These are phyloP conservation scores for Galaxea fascicularis DNA, from an alignment of 92 coral and sea anemone species.

Conservation along the genomic window DNA sequence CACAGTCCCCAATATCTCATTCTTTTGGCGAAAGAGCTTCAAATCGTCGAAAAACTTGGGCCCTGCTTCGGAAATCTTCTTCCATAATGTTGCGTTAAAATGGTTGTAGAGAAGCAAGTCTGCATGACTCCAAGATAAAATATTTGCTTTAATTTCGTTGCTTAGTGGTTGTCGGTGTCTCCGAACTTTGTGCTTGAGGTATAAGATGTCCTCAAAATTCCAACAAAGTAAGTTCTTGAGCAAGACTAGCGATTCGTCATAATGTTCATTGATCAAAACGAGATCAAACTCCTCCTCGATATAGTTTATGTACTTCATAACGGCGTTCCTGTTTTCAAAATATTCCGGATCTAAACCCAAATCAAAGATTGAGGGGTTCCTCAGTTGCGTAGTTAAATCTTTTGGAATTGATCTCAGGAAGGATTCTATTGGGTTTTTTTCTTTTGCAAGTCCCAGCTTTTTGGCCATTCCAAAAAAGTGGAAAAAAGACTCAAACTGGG, in stretches of 20 bases:
- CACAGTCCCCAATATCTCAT: neutral
- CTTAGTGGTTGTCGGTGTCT: conserved; percentile 32
- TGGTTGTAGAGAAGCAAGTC: conserved; percentile 60
- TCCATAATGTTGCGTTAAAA: conserved; percentile 68
- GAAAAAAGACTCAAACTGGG: conserved; percentile 71
- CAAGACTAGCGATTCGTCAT: conserved; percentile 76
- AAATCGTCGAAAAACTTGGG: conserved; percentile 71
- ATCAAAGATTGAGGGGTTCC: no score
- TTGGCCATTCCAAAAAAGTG: conserved; percentile 47
- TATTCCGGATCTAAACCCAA: conserved; percentile 35
- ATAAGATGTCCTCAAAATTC: conserved; percentile 69
- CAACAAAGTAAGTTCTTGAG: conserved; percentile 70
- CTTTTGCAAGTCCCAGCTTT: conserved; percentile 24
- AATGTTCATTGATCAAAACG: conserved; percentile 70
- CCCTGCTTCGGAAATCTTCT: conserved; percentile 58
- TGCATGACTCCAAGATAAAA: conserved; percentile 67
- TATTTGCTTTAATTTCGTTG: conserved; percentile 32
- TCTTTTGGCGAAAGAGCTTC: neutral
- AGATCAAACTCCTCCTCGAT: conserved; percentile 68
- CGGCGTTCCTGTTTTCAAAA: conserved; percentile 43
- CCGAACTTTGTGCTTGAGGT: conserved; percentile 61
- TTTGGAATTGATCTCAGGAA: no score
- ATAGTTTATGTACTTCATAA: conserved; percentile 40
- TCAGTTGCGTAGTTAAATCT: no score
- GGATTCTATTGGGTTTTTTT: conserved; percentile 34